A percentile compares a stretch with the other conserved stretches of the same genome.
phyloP scores from a whole-genome alignment of 2,113 vertebrate species.

The Cochlearius cochlearius region DNA sequence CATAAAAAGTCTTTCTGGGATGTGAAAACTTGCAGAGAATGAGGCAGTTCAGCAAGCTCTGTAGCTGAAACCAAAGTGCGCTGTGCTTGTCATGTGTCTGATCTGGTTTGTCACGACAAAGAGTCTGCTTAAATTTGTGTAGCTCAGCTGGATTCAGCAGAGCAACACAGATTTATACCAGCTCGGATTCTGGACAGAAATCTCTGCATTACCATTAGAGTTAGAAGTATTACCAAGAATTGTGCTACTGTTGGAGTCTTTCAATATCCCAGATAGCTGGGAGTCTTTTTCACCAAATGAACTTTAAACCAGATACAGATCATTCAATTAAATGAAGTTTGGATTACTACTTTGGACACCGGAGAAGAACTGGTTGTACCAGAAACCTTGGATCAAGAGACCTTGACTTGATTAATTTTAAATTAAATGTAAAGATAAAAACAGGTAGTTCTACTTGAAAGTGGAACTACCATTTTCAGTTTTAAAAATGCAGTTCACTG shows the following conservation, averaged over 20 bases:
- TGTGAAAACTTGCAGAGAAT: neutral
- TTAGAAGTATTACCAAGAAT: neutral
- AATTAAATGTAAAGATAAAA: neutral
- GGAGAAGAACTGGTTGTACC: neutral
- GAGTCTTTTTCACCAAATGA: neutral
- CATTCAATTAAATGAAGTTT: neutral
- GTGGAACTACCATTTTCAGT: neutral
- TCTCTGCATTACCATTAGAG: neutral
- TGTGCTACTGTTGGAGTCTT: neutral
- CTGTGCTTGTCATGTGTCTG: neutral
- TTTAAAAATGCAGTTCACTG: neutral
- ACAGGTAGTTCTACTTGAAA: neutral
- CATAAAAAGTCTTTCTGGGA: slow-evolving; percentile 50
- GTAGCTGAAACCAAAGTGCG: slow-evolving; percentile 2
- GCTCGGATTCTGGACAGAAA: neutral
- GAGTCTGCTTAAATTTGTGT: neutral
- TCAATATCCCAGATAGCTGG: neutral
- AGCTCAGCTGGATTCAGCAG: neutral
- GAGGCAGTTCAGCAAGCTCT: neutral
- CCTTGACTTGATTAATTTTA: neutral
- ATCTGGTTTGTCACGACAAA: neutral
- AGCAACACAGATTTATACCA: neutral
- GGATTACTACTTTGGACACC: neutral
- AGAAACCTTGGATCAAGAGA: neutral
- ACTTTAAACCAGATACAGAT: neutral